Conservation (phyloP, 2,797 vertebrate genomes). For the Acipenser ruthenus region DNA sequence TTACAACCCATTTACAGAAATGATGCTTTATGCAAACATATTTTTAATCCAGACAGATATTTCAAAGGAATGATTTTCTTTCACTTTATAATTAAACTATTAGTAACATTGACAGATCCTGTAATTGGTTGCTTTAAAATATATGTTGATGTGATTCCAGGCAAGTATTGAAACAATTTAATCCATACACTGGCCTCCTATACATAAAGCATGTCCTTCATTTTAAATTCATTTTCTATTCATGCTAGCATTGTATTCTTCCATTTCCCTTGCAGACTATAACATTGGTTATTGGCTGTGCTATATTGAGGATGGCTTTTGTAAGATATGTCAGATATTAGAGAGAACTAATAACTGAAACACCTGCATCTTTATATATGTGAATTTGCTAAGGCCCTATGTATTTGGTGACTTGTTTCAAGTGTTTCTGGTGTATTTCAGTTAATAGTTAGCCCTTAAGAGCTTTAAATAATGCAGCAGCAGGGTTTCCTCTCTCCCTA, state of each 20-base stretch:
- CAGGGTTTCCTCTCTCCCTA: slow-evolving; percentile 23
- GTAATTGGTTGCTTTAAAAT: not conserved
- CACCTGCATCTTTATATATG: no score
- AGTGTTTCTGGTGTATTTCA: slow-evolving; percentile 17
- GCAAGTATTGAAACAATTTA: no score
- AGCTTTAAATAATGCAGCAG: slow-evolving; percentile 26
- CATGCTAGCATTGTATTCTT: no score
- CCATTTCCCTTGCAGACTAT: no score
- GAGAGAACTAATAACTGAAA: no score
- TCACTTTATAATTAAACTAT: slow-evolving; percentile 12
- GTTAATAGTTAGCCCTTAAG: slow-evolving; percentile 18
- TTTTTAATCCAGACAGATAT: not conserved
- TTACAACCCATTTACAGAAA: not conserved
- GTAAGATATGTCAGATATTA: no score
- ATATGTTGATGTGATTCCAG: not conserved
- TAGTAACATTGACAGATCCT: not conserved
- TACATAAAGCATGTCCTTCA: no score
- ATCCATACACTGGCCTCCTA: no score
- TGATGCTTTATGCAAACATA: not conserved
- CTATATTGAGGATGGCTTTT: no score
- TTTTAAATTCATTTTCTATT: no score
- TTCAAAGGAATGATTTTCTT: slow-evolving; percentile 7
- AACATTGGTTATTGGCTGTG: no score
- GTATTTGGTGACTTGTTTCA: slow-evolving; percentile 6
- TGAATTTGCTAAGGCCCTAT: not conserved